Evolutionary conservation across 2,113 vertebrate species (phyloP), one percentile per base, ranked within the genome.

Genomic region (Tupaia tana): DNA sequence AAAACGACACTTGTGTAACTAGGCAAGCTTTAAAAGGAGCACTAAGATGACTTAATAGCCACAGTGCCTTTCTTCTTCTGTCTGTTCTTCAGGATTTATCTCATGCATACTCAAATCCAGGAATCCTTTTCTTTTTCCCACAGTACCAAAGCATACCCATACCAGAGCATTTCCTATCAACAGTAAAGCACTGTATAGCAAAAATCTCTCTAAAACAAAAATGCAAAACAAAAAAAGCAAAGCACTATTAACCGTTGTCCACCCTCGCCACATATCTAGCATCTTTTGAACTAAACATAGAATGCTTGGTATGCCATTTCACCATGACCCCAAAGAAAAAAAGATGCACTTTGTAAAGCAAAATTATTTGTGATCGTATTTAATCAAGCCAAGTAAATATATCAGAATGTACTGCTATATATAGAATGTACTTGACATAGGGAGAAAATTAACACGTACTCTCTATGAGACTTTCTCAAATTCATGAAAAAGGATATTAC

Each of bases 311-410:
- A 61, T 27, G 3, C 2, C 4, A 5, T 43, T 86, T 85, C 8
- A 24, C 16, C 52, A n/a, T 63, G 27, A 66, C 73, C 58, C 75
- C 22, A 77, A 43, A 52, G 58, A 59, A 59, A 91, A 75, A 93
- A 84, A 69, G 75, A 79, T 3, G 81, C 27, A 63, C 5, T 34
- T 66, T 27, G 2, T 85, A 20, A 67, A 80, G 29, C 19, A 89
- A 77, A 80, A 80, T 7, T 13, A 52, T 64, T 63, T 59, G 6
- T 58, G 12, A n/a, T 31, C 75, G 1, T 15, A 80, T 84, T 81
- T 86, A 81, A 66, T 87, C 15, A 93, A 93, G 56, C 19, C 25
- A 95, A 86, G 66, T 87, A 95, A 77, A 85, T 77, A 84, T 16
- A 73, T 13, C 31, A 73, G 56, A 43, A 43, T 43, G 12, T 9